A percentile compares a stretch with the other conserved stretches of the same genome.
phyloP scores from a whole-genome alignment of 2,797 vertebrate genomes.

The Cottoperca gobio region DNA sequence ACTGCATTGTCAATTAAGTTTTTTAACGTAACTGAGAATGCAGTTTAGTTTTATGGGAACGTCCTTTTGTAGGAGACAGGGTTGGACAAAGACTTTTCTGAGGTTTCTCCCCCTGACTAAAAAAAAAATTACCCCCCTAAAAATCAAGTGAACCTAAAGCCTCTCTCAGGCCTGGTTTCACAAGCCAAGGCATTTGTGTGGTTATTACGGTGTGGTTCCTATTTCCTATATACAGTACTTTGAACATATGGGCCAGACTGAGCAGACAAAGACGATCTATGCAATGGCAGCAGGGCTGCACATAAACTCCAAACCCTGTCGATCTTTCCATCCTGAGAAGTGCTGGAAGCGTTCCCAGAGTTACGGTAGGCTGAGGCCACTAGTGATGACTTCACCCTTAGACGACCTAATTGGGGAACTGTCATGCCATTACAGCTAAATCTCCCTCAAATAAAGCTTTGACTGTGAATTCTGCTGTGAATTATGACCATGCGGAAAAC shows the following conservation, averaged over 20 bases:
- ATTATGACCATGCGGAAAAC: slow-evolving; percentile 58
- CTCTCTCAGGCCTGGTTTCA: slow-evolving; percentile 25
- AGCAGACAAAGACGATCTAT: slow-evolving; percentile 62
- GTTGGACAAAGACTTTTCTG: not conserved
- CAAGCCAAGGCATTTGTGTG: slow-evolving; percentile 37
- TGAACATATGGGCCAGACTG: slow-evolving; percentile 43
- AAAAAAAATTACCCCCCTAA: slow-evolving; percentile 13
- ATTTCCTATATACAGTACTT: slow-evolving; percentile 43
- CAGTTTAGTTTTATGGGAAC: no score
- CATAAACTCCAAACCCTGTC: slow-evolving; percentile 55
- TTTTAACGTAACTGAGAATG: no score
- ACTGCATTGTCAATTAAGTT: no score
- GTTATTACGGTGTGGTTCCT: slow-evolving; percentile 41
- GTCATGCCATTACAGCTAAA: slow-evolving; percentile 65
- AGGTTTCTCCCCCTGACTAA: not conserved
- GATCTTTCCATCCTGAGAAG: slow-evolving; percentile 64
- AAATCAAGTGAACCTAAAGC: slow-evolving; percentile 17
- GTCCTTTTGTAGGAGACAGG: no score
- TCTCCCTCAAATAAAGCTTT: slow-evolving; percentile 50
- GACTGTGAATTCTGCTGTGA: slow-evolving; percentile 60
- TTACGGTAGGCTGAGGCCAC: slow-evolving; percentile 40
- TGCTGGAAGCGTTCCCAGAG: slow-evolving; percentile 70
- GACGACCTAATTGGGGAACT: slow-evolving; percentile 71
- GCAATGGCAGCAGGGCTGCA: slow-evolving; percentile 46
- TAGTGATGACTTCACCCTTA: slow-evolving; percentile 66